These are phyloP conservation scores for Uromys caudimaculatus DNA, from an alignment of 2,797 vertebrate species.

Conservation along the genomic window DNA sequence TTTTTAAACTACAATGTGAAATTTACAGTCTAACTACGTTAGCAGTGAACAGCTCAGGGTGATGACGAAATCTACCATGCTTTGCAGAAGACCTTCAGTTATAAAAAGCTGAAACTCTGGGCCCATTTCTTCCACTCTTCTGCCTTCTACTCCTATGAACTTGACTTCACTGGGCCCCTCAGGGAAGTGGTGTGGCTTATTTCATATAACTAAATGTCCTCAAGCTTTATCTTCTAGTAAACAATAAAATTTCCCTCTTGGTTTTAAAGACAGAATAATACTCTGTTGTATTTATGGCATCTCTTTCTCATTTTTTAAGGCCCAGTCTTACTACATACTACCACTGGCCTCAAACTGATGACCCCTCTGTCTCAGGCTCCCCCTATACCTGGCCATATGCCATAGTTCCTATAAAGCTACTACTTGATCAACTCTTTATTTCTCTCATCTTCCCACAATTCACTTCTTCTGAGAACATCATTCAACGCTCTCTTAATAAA, in stretches of 20 bases:
- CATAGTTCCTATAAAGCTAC: background rate
- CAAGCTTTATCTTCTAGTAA: background rate
- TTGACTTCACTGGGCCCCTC: background rate
- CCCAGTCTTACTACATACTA: background rate
- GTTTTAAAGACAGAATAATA: background rate
- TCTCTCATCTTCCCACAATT: slow-evolving; percentile 76
- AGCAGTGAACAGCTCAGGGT: background rate
- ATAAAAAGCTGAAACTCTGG: background rate
- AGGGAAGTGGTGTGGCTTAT: background rate
- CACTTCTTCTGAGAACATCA: slow-evolving; percentile 79
- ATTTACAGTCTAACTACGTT: background rate
- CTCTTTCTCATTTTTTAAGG: background rate
- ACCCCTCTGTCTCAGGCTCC: background rate
- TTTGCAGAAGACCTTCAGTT: background rate
- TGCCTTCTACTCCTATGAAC: background rate
- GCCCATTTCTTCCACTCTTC: no score
- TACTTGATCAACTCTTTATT: slow-evolving; percentile 57
- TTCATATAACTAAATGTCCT: background rate
- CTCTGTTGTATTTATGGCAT: background rate
- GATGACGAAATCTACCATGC: background rate
- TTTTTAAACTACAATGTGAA: background rate
- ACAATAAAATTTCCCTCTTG: background rate
- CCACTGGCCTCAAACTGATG: background rate
- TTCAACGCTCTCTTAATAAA: slow-evolving; percentile 49
- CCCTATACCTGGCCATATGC: no score